phyloP scores from a whole-genome alignment of 2,113 vertebrate species.

The Colossoma macropomum region DNA sequence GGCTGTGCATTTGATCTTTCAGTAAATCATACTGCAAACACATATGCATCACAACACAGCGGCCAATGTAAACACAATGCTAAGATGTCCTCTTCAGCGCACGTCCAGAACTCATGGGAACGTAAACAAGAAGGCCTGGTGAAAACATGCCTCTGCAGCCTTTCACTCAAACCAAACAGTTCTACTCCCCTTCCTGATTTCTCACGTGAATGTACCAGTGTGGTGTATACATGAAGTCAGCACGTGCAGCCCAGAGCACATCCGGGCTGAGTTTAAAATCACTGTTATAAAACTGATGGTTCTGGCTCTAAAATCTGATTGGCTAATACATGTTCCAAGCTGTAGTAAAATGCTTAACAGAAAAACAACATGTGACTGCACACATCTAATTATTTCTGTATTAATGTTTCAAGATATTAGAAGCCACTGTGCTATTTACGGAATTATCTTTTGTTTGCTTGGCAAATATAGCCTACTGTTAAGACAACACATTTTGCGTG shows the following conservation, averaged over 20 bases:
- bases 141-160: conserved; percentile 47
- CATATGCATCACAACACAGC: conserved; percentile 44
- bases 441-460: too few species aligned
- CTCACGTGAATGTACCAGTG: conserved; percentile 31
- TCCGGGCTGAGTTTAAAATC: not conserved
- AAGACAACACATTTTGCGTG: too few species aligned
- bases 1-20: conserved; percentile 27
- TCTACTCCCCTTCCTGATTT: conserved; percentile 35
- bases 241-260: conserved; percentile 52
- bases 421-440: not conserved
- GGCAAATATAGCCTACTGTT: too few species aligned
- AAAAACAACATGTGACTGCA: not conserved
- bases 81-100: conserved; percentile 27
- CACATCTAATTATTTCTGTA: not conserved
- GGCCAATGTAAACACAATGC: conserved; percentile 44
- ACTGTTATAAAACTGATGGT: not conserved
- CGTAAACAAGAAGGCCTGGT: conserved; percentile 57
- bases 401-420: not conserved
- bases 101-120: conserved; percentile 45
- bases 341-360: not conserved
- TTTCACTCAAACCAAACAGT: conserved; percentile 47
- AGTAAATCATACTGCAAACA: conserved; percentile 22
- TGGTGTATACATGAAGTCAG: conserved; percentile 34
- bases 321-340: not conserved
- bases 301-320: not conserved